Evolutionary conservation across 1,140 invertebrate genomes (phyloP).

Genomic region (Caenorhabditis remanei): DNA sequence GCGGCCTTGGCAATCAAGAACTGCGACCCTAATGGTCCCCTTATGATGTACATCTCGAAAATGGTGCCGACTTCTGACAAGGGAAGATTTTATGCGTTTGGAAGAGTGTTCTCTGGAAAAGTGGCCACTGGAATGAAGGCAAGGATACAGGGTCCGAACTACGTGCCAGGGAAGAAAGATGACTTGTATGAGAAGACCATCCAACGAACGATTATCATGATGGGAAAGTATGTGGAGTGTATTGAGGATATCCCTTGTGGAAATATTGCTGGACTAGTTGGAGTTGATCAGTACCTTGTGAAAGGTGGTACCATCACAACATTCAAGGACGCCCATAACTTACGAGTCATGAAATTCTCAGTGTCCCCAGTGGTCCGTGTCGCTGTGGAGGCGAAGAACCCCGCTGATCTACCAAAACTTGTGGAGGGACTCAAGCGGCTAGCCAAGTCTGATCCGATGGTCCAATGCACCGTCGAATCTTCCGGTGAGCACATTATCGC

Average conservation of each 20-base stretch:
- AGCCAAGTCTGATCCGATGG: slow-evolving; percentile 99
- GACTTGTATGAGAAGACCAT: slow-evolving; percentile 98
- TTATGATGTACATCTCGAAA: slow-evolving; percentile 99
- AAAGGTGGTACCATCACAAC: slow-evolving; percentile 99
- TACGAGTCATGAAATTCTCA: slow-evolving; percentile 90
- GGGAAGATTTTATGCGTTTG: slow-evolving; percentile 99
- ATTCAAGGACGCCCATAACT: slow-evolving; percentile 98
- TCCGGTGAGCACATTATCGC: slow-evolving; percentile 99
- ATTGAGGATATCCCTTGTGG: slow-evolving; percentile 99
- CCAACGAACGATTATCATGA: slow-evolving; percentile 92
- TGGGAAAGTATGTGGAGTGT: slow-evolving; percentile 98
- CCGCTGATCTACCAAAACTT: slow-evolving; percentile 97
- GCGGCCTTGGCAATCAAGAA: slow-evolving; percentile 86
- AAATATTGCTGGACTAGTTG: slow-evolving; percentile 99
- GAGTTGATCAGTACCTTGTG: slow-evolving; percentile 98
- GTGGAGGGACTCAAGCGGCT: slow-evolving; percentile 85
- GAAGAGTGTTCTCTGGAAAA: slow-evolving; percentile 98
- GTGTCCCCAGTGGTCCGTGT: slow-evolving; percentile 99
- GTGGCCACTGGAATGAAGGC: slow-evolving; percentile 93
- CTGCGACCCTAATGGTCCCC: slow-evolving; percentile 93
- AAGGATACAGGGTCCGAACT: slow-evolving; percentile 98
- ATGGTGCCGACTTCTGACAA: slow-evolving; percentile 99
- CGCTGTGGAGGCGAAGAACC: slow-evolving; percentile 98
- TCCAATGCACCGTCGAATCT: slow-evolving; percentile 98
- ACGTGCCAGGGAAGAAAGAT: slow-evolving; percentile 95